Percentiles rank a stretch among this genome's conserved stretches.
Conservation (phyloP, 2,797 vertebrate genomes). For the Lepilemur ruficaudatus region DNA sequence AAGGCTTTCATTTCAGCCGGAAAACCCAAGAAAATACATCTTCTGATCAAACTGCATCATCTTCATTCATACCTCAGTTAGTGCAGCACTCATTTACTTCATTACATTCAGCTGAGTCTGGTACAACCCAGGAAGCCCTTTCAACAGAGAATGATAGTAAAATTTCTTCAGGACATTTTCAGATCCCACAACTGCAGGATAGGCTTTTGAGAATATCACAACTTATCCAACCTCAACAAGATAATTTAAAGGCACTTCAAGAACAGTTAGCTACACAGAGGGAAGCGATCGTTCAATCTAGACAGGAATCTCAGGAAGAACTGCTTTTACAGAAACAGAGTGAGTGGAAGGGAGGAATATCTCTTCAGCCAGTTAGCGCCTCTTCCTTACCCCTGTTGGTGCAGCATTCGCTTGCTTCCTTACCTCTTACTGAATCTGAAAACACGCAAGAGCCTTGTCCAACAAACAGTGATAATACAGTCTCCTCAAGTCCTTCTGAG, state of each 20-base stretch:
- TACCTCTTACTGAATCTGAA: slow-evolving; percentile 28
- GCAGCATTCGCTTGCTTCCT: slow-evolving; percentile 33
- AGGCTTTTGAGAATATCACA: slow-evolving; percentile 80
- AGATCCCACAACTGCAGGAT: slow-evolving; percentile 76
- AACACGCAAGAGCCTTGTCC: slow-evolving; percentile 16
- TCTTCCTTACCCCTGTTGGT: not conserved
- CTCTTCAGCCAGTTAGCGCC: not conserved
- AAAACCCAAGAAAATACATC: slow-evolving; percentile 1
- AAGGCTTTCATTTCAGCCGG: not conserved
- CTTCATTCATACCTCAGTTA: not conserved
- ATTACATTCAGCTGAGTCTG: slow-evolving; percentile 18
- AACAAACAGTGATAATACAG: not conserved
- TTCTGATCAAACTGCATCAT: slow-evolving; percentile 10
- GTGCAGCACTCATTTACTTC: not conserved
- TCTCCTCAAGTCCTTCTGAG: slow-evolving; percentile 54
- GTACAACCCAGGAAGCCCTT: not conserved
- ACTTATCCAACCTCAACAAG: slow-evolving; percentile 83
- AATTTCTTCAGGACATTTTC: slow-evolving; percentile 54
- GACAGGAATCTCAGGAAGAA: slow-evolving; percentile 81
- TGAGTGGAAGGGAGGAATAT: slow-evolving; percentile 80
- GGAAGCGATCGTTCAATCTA: slow-evolving; percentile 76
- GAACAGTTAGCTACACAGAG: slow-evolving; percentile 81
- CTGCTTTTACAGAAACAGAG: slow-evolving; percentile 73
- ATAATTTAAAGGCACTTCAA: slow-evolving; percentile 83
- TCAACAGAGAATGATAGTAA: not conserved